Base-by-base conservation (phyloP, 1,140 invertebrate species). In the Cryptotermes secundus region DNA sequence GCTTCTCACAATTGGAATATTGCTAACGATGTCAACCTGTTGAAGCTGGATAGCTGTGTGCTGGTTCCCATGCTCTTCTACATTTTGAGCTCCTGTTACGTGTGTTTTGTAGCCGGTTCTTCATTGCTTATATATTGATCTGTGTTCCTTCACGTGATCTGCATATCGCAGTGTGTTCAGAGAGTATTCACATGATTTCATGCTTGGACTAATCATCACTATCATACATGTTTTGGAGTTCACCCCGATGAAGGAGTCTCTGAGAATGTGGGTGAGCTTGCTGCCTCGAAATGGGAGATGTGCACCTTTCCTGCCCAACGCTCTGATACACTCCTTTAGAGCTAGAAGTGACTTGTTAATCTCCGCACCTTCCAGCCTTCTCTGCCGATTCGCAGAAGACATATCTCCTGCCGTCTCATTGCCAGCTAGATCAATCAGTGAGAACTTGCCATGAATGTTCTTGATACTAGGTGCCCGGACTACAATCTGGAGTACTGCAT, bases 181-280 rank as follows among this genome's bases (percentile, higher is more conserved):
- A 7, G 97, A 98, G 91, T 99, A 97, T 90, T 99, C 99, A 90
- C 98, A 99, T 6, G 97, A 98, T 88, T 93, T 95, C 90, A 99
- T 93, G 72, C 97, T 96, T 49, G 98, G 98, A 88, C 97, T 98
- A 86, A 99, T 98, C 95, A 99, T 99, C 36, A 99, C 98, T 88
- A 99, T 99, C 99, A 99, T 99, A 90, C 98, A 99, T 4, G 98
- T 99, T 89, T 95, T 95, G 38, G 97, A 97, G 90, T 99, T 99
- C 89, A 99, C 97, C 45, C 98, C 98, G 87, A 99, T 98, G 90
- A 99, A 99, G n/a, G 97, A 98, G 91, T 99, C 99, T 86, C 98
- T 93, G 83, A 99, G 90, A 81, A 99, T 98, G 92, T 99, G 97
- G 79, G 99, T 99, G 34, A 99, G 91, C 91, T 99, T 99, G 87